Percentiles rank a stretch among this genome's conserved stretches.
Conservation (phyloP, 2,888 invertebrate species). For the Mechanitis mazaeus region DNA sequence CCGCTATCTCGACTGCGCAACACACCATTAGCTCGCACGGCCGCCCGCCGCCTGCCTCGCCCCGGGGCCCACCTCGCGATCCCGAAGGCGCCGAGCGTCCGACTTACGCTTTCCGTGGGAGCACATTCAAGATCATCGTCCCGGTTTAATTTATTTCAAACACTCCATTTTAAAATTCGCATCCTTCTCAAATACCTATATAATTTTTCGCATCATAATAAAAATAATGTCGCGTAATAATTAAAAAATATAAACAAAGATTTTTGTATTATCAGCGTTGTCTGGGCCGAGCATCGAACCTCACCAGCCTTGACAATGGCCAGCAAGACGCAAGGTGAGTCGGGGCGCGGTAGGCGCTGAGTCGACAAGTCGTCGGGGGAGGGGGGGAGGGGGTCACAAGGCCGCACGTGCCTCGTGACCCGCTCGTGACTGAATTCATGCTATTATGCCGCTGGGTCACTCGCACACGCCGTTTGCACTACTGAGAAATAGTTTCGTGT, state of each 20-base stretch:
- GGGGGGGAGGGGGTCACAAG: slow-evolving; percentile 17
- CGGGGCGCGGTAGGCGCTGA: slow-evolving; percentile 25
- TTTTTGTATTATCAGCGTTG: slow-evolving; percentile 11
- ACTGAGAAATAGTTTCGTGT: slow-evolving; percentile 19
- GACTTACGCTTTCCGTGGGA: not conserved
- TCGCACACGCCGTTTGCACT: slow-evolving; percentile 16
- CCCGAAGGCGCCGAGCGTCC: slow-evolving; percentile 19
- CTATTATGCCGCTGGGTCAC: slow-evolving; percentile 17
- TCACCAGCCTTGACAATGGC: slow-evolving; percentile 43
- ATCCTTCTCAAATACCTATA: too few species aligned
- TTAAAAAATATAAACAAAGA: not conserved
- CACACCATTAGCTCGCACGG: slow-evolving; percentile 36
- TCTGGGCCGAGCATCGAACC: slow-evolving; percentile 20
- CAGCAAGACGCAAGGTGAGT: slow-evolving; percentile 30
- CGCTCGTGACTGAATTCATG: slow-evolving; percentile 25
- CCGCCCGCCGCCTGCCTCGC: slow-evolving; percentile 34
- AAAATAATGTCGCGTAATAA: not conserved
- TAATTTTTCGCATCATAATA: not conserved
- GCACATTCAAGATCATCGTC: too few species aligned
- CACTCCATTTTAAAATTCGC: too few species aligned
- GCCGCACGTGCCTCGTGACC: slow-evolving; percentile 25
- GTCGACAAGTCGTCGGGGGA: not conserved
- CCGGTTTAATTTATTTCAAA: too few species aligned
- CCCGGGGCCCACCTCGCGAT: slow-evolving; percentile 28
- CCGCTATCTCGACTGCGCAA: slow-evolving; percentile 79